Base-by-base conservation (phyloP, 2,113 vertebrate species). In the Brachyistius frenatus region DNA sequence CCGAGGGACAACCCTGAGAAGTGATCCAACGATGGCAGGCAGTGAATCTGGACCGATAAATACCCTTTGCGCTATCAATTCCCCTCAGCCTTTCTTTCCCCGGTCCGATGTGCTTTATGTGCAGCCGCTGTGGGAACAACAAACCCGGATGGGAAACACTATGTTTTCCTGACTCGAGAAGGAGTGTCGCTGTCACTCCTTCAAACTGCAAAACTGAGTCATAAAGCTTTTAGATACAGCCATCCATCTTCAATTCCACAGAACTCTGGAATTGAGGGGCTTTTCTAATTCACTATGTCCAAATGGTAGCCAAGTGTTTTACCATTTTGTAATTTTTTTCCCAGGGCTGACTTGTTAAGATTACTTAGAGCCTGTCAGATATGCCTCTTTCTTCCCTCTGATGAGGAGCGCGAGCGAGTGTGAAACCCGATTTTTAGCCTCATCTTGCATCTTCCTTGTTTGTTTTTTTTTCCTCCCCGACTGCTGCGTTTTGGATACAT, bases 1-100 rank as follows among this genome's bases (percentile, higher is more conserved):
- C 76, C 35, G 30, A 67, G 63, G 46, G 81, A 78, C 56, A 81
- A 53, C 86, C 72, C 74, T 67, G 69, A 86, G 70, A 86, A 88
- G 80, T 86, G 76, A 91, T 86, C 64, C 74, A 32, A 56, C 55
- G 80, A 85, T 80, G 79, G 66, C 88, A 63, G 71, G 61, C 66
- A 69, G 49, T 92, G 84, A 92, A 93, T 92, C 79, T 76, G 30
- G 50, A 78, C 78, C 23, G 76, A 90, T 88, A 85, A 89, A 89
- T 41, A 81, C 77, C 76, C 53, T 74, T 4, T 39, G 54, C 81
- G 74, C 76, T 66, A 77, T 87, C 77, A 81, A 66, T 81, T 89
- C 76, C 11, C n/a, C 56, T 78, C 76, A 76, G 81, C 80, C 73
- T 31, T 85, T 10, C 73, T 31, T 85, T 10, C 76, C 69, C 15